Percentiles rank a stretch among this genome's conserved stretches.
These are phyloP conservation scores for Excalfactoria chinensis DNA, from an alignment of 2,113 vertebrate genomes.

Conservation along the genomic window DNA sequence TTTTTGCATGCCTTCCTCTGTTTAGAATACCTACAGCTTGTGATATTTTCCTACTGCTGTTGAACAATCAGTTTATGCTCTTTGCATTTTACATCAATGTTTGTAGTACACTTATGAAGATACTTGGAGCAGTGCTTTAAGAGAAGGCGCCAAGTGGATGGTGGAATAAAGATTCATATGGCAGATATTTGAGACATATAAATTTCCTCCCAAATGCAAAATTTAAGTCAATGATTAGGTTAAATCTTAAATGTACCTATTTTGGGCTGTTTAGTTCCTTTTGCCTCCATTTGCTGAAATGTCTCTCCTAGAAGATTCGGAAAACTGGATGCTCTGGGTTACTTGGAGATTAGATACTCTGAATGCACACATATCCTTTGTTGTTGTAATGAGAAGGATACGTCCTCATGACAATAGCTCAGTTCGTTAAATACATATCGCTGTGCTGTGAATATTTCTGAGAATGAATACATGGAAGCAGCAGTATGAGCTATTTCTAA, in stretches of 20 bases:
- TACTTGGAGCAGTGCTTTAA: neutral
- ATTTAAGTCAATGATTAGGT: neutral
- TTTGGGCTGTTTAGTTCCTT: neutral
- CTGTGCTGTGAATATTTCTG: neutral
- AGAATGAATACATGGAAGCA: constrained; percentile 19
- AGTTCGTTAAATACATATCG: neutral
- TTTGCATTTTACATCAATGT: accelerated
- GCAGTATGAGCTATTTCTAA: constrained; percentile 11
- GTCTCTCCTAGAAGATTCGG: neutral
- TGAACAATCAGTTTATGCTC: neutral
- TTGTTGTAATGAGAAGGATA: neutral
- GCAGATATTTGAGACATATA: neutral
- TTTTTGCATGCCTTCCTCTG: neutral
- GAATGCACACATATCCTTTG: neutral
- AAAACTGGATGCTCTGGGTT: neutral
- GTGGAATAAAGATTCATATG: neutral
- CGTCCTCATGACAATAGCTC: neutral
- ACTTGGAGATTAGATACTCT: neutral
- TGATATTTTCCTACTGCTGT: neutral
- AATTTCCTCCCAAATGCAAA: neutral
- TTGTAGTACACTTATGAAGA: neutral
- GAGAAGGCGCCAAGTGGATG: accelerated
- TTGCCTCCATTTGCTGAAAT: neutral
- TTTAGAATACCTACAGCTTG: neutral
- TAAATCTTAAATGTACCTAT: neutral